Percentiles rank a stretch among this genome's conserved stretches.
phyloP scores from a whole-genome alignment of 2,888 invertebrate genomes.

The Eupithecia subumbrata region DNA sequence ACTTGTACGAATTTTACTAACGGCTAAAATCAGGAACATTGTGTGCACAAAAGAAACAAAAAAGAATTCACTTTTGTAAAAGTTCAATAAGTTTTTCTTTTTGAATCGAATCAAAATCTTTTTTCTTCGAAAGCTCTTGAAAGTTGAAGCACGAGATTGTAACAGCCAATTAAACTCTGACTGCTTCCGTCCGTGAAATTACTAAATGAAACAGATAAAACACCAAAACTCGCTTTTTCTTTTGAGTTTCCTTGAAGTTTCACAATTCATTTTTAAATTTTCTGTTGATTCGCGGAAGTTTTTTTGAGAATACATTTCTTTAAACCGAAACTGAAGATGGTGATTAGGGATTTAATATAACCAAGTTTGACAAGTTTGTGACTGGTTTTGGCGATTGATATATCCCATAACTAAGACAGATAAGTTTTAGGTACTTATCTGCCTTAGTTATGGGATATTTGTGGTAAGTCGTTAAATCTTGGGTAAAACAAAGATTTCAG shows the following conservation, averaged over 20 bases:
- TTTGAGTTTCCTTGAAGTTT: not conserved
- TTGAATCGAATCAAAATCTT: not conserved
- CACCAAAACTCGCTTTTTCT: slow-evolving; percentile 1
- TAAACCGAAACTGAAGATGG: not conserved
- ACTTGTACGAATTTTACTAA: not conserved
- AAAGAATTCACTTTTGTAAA: not conserved
- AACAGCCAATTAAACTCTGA: not conserved
- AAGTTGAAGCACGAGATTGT: slow-evolving; percentile 1
- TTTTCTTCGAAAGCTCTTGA: slow-evolving; percentile 5
- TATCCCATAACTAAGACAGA: too few relatives aligned
- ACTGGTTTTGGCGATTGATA: too few relatives aligned
- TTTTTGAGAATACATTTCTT: too few relatives aligned
- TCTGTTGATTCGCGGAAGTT: not conserved
- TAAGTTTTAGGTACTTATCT: too few relatives aligned
- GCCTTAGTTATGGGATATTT: too few relatives aligned
- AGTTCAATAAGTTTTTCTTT: not conserved
- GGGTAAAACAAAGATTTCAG: too few relatives aligned
- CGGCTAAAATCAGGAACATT: not conserved
- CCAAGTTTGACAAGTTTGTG: too few relatives aligned
- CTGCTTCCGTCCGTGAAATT: not conserved
- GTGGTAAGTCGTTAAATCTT: too few relatives aligned
- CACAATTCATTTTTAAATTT: not conserved
- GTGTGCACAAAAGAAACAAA: not conserved
- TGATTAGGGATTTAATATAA: not conserved
- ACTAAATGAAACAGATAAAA: slow-evolving; percentile 6